Conservation (phyloP, 2,113 vertebrate genomes). For the Turdus rufiventris region DNA sequence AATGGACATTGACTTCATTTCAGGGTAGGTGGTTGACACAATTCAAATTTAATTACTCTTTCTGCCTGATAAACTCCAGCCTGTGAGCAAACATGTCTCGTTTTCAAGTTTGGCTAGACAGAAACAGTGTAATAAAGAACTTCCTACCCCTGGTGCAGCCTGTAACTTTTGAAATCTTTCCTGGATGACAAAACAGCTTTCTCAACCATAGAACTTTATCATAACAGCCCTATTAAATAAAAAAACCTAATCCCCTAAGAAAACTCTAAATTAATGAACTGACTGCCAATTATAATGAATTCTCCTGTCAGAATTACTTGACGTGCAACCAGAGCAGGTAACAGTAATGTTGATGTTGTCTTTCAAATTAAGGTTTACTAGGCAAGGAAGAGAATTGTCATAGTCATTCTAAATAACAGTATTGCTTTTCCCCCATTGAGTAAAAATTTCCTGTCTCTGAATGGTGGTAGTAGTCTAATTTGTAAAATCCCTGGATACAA, state of each 20-base stretch:
- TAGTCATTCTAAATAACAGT: not conserved
- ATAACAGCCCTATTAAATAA: conserved; percentile 57
- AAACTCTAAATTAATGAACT: conserved; percentile 53
- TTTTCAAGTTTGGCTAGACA: conserved; percentile 72
- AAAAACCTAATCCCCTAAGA: conserved; percentile 24
- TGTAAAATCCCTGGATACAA: not conserved
- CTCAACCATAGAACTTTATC: conserved; percentile 54
- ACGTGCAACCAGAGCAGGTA: conserved; percentile 45
- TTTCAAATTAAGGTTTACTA: not conserved
- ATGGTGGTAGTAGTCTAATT: not conserved
- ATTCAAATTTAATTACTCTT: conserved; percentile 75
- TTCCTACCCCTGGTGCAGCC: conserved; percentile 57
- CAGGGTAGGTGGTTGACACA: conserved; percentile 68
- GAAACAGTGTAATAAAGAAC: conserved; percentile 58
- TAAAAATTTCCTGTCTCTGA: not conserved
- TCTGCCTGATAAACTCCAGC: conserved; percentile 69
- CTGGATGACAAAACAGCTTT: conserved; percentile 60
- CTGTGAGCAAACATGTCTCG: conserved; percentile 60
- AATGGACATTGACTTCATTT: conserved; percentile 67
- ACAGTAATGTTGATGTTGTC: not conserved
- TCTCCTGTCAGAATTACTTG: conserved; percentile 48
- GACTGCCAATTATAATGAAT: conserved; percentile 53
- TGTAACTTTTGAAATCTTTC: conserved; percentile 66
- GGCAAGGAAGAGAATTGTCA: not conserved
- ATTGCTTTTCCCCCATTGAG: not conserved